Base-by-base conservation (phyloP, 2,797 vertebrate species). In the Coendou prehensilis region DNA sequence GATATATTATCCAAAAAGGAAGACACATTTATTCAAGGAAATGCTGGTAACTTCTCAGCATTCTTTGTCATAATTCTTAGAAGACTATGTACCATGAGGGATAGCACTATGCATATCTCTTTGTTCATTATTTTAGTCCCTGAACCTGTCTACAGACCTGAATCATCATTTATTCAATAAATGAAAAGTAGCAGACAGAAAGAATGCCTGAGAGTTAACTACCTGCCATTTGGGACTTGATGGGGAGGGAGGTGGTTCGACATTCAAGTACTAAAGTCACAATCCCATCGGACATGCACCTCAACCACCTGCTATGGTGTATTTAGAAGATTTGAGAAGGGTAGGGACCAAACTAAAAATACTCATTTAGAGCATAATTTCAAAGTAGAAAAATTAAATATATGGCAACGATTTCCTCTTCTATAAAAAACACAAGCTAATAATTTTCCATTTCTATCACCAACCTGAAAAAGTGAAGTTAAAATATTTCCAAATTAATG, bases 321-420 rank as follows among this genome's bases (percentile, higher is more conserved):
- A 59, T 6, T 84, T 63, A 92, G 33, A 33, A 57, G 37, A 79
- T 14, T 28, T 94, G 30, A 90, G 57, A 94, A 95, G 84, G 26
- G 0, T 13, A 89, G 41, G 47, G 17, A 56, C 26, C 57, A 79
- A 93, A 82, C 15, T 67, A 85, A 23, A 85, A 91, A 87, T 37
- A 54, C n/a, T 80, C 92, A 73, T 71, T 92, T 10, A 91, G 15
- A 9, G 3, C 45, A 28, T 71, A 92, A 80, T 69, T 95, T 97
- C 84, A 82, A 93, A 95, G 22, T 20, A 82, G 61, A 94, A 93
- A 81, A 61, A 9, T 93, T 95, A 91, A 91, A 92, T n/a, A 59
- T 57, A 91, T n/a, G 41, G 14, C 41, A 96, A 91, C 33, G 23
- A 63, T 20, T 92, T 69, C 11, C 3, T 76, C 20, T 85, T 17